Base-by-base conservation (phyloP, 1,140 invertebrate species). In the Hypothenemus hampei region DNA sequence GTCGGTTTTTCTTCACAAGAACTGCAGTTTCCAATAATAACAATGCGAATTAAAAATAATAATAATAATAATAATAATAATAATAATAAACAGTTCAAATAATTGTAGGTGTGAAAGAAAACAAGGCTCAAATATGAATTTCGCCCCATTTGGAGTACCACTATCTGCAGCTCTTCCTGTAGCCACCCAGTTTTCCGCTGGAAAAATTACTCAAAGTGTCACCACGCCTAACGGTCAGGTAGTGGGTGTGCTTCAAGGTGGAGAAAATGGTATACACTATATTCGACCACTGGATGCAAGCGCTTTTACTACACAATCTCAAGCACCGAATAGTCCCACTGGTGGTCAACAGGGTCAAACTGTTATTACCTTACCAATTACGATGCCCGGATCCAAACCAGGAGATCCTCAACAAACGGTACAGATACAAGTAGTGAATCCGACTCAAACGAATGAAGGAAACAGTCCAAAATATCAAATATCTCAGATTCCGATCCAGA, bases 181-280 rank as follows among this genome's bases (percentile, higher is more conserved):
- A n/a, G 77, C 81, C 48, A 80, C 82, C 44, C 83, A 85, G 59
- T 84, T 84, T 50, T 75, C 81, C 8, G 77, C 79, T 10, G 69
- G 68, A 6, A 84, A 84, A 64, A 81, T 84, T 52, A 76, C 81
- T 0, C 81, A 82, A 61, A 82, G 81, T 62, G 70, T 81, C 15
- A 78, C 77, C 0, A 76, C 78, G 3, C 74, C 77, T 3, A 78
- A 76, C 57, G 73, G 70, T 40, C 73, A 73, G 68, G 72, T 71
- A 16, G 69, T 69, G 40, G 68, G 69, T 37, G 65, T 69, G 11
- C 58, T 70, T 18, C 66, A 69, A 61, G 54, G 55, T 10, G 81
- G 82, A 13, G 85, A 87, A 52, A 81, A 80, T 59, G 84, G 83
- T 2, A 79, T 88, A n/a, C 85, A 86, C 63, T 89, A 87, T 64